These are phyloP conservation scores for Hyaena hyaena DNA, from an alignment of 2,113 vertebrate species.

Conservation along the genomic window DNA sequence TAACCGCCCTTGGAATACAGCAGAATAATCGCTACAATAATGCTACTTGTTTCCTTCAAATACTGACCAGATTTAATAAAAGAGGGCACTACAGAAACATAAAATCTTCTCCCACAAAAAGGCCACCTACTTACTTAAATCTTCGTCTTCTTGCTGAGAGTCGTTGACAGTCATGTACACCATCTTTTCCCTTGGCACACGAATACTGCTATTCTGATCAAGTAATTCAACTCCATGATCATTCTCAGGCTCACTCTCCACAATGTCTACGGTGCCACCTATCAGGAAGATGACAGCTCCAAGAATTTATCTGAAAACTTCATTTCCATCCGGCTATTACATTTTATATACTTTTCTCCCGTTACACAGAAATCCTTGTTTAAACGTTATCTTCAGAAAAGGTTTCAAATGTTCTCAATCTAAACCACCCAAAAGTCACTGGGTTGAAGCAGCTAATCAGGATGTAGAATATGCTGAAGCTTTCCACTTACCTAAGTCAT, in stretches of 20 bases:
- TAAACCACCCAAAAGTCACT: constrained; percentile 26
- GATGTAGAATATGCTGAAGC: background rate
- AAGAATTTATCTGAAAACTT: constrained; percentile 68
- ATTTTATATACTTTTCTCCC: constrained; percentile 44
- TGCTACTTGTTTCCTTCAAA: constrained; percentile 45
- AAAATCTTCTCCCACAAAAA: constrained; percentile 83
- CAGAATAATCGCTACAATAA: constrained; percentile 17
- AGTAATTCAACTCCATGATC: constrained; percentile 91
- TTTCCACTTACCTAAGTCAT: constrained; percentile 94
- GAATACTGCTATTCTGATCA: constrained; percentile 91
- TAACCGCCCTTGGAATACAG: background rate
- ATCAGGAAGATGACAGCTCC: constrained; percentile 74
- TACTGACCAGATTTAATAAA: background rate
- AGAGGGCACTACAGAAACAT: constrained; percentile 41
- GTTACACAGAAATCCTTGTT: constrained; percentile 21
- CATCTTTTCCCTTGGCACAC: constrained; percentile 96
- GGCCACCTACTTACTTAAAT: constrained; percentile 92
- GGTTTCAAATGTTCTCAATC: constrained; percentile 44
- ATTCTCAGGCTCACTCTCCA: constrained; percentile 94
- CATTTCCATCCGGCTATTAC: constrained; percentile 18
- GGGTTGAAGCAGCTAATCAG: constrained; percentile 65
- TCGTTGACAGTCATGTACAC: constrained; percentile 98
- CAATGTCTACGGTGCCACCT: constrained; percentile 97
- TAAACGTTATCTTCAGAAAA: constrained; percentile 59
- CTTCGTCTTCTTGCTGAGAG: constrained; percentile 94